Evolutionary conservation across 1,140 invertebrate genomes (phyloP).

Genomic region (Drosophila pectinifera): DNA sequence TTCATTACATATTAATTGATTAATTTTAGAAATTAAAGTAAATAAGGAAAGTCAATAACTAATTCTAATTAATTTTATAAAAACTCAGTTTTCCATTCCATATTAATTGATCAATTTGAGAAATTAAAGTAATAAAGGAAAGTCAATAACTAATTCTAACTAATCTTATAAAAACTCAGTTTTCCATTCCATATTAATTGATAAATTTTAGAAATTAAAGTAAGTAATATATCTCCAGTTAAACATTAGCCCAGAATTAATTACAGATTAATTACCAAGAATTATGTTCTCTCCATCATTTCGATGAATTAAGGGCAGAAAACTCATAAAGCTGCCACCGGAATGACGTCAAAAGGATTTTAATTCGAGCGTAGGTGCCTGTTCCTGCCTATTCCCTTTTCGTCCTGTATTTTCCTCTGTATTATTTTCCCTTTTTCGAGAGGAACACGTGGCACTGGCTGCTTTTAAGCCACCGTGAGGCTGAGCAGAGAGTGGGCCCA

Average conservation of each 20-base stretch:
- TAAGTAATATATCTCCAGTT: too few relatives aligned
- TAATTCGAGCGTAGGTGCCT: conserved; percentile 58
- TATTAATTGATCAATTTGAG: too few relatives aligned
- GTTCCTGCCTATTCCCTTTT: conserved; percentile 7
- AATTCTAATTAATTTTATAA: too few relatives aligned
- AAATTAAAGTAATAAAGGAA: too few relatives aligned
- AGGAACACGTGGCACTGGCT: conserved; percentile 27
- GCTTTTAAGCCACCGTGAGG: conserved; percentile 28
- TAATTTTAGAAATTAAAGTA: too few relatives aligned
- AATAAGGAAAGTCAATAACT: too few relatives aligned
- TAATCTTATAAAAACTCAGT: too few relatives aligned
- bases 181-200: too few relatives aligned
- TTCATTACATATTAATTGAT: too few relatives aligned
- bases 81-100: too few relatives aligned
- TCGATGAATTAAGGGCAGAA: neutral
- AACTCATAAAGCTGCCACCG: conserved; percentile 21
- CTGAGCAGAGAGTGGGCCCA: conserved; percentile 19
- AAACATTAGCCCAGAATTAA: neutral
- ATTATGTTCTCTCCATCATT: neutral
- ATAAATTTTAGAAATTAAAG: too few relatives aligned
- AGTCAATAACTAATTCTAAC: too few relatives aligned
- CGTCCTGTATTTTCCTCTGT: conserved; percentile 31
- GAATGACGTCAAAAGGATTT: conserved; percentile 77
- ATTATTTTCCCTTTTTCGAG: conserved; percentile 15
- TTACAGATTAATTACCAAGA: neutral